Evolutionary conservation across 2,113 vertebrate species (phyloP).

Genomic region (Platichthys flesus): DNA sequence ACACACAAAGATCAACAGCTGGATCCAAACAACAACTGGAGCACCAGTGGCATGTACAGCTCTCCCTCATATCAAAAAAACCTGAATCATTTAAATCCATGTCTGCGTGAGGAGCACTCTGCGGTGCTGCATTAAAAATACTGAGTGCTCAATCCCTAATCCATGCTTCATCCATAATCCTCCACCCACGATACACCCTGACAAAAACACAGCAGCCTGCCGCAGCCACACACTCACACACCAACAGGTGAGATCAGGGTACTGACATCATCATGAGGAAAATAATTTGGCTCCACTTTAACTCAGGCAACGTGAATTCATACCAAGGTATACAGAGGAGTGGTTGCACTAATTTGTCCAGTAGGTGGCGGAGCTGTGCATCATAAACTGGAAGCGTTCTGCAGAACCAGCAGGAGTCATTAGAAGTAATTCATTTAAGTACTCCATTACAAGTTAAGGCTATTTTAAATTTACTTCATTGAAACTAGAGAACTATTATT

Average conservation of each 20-base stretch:
- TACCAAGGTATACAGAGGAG: neutral
- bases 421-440: neutral
- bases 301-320: neutral
- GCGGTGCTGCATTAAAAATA: slow-evolving; percentile 42
- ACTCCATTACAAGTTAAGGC: no score
- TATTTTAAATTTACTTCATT: no score
- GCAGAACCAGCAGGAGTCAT: neutral
- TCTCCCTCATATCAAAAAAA: slow-evolving; percentile 26
- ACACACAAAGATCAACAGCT: neutral
- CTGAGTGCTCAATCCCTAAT: slow-evolving; percentile 61
- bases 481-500: no score
- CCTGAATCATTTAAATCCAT: slow-evolving; percentile 44
- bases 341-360: slow-evolving; percentile 45
- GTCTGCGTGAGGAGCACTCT: slow-evolving; percentile 45
- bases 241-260: neutral
- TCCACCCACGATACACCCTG: slow-evolving; percentile 17
- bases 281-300: slow-evolving; percentile 3
- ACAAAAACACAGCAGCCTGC: slow-evolving; percentile 22
- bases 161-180: slow-evolving; percentile 58
- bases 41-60: slow-evolving; percentile 7
- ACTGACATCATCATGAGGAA: neutral
- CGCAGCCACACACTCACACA: neutral
- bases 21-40: slow-evolving; percentile 3
- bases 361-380: slow-evolving; percentile 66
- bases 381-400: neutral